These are phyloP conservation scores for Polymixis lichenea DNA, from an alignment of 2,888 invertebrate species.

Conservation along the genomic window DNA sequence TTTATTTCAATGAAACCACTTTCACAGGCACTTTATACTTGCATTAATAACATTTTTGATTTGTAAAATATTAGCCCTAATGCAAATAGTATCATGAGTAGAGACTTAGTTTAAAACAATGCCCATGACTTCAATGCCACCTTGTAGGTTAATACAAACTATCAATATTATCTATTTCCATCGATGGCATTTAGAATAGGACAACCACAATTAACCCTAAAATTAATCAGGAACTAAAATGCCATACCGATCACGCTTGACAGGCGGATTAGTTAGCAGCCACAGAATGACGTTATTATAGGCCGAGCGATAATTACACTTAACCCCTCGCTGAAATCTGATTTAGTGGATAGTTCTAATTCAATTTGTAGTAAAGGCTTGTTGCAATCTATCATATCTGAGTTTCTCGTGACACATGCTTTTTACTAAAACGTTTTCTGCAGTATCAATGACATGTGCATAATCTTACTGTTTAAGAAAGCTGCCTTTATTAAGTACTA, in stretches of 20 bases:
- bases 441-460: not conserved
- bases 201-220: not conserved
- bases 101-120: too few species aligned
- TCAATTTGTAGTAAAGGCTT: constrained; percentile 11
- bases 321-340: constrained; percentile 29
- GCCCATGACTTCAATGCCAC: too few species aligned
- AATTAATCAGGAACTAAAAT: constrained; percentile 14
- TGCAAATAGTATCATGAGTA: too few species aligned
- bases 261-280: constrained; percentile 37
- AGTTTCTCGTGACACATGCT: not conserved
- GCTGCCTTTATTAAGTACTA: not conserved
- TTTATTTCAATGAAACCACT: too few species aligned
- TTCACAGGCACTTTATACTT: too few species aligned
- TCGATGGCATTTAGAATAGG: not conserved
- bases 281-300: constrained; percentile 35
- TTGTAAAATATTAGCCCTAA: too few species aligned
- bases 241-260: constrained; percentile 2
- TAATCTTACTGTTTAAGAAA: too few species aligned
- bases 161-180: not conserved
- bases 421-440: not conserved
- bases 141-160: not conserved
- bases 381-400: not conserved
- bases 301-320: constrained; percentile 28
- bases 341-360: constrained; percentile 29
- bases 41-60: too few species aligned